A percentile compares a stretch with the other conserved stretches of the same genome.
These are phyloP conservation scores for Antheraea assamensis DNA, from an alignment of 2,888 invertebrate species.

Conservation along the genomic window DNA sequence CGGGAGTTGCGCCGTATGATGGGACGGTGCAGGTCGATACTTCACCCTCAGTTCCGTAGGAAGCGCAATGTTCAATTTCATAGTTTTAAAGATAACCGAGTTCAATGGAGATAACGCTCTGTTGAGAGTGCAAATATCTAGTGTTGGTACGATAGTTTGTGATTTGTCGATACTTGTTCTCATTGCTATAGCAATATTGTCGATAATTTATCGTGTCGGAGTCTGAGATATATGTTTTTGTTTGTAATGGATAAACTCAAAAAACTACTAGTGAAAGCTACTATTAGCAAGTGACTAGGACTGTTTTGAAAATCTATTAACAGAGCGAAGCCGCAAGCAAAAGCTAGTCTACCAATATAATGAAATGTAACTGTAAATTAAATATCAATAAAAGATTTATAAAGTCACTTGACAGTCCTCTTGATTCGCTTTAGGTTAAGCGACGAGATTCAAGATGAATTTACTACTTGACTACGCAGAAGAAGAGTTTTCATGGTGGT, in stretches of 20 bases:
- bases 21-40: neutral
- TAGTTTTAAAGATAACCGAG: slow-evolving; percentile 34
- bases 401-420: neutral
- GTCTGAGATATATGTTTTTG: too few relatives aligned
- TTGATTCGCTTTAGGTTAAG: neutral
- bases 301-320: too few relatives aligned
- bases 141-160: slow-evolving; percentile 31
- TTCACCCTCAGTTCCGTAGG: slow-evolving; percentile 10
- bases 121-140: slow-evolving; percentile 34
- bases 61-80: slow-evolving; percentile 21
- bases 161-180: neutral
- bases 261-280: too few relatives aligned
- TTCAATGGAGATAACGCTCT: slow-evolving; percentile 38
- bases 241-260: too few relatives aligned
- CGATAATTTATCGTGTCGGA: neutral
- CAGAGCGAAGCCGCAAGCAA: too few relatives aligned
- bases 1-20: neutral
- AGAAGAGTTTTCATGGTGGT: too few relatives aligned
- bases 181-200: neutral
- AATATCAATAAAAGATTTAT: neutral
- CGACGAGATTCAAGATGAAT: neutral
- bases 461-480: neutral
- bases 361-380: neutral
- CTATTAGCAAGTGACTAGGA: too few relatives aligned
- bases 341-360: too few relatives aligned